Evolutionary conservation across 2,113 vertebrate genomes (phyloP), one percentile per base, ranked within the genome.

Genomic region (Struthio camelus): DNA sequence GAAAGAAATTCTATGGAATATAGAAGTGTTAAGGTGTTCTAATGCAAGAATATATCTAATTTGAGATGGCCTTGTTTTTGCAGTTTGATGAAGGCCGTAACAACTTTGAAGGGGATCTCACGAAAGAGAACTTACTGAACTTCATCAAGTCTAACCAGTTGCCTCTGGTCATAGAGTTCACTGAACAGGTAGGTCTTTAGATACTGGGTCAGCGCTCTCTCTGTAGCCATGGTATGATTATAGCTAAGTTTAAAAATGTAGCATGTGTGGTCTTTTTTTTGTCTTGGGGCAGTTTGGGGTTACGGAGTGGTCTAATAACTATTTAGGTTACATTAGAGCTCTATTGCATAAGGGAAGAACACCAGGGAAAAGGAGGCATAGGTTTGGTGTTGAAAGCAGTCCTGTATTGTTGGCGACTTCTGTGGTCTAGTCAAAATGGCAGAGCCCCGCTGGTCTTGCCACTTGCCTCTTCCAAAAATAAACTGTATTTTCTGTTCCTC

Each of bases 81-180:
- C 97, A 99, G 99, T 99, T 99, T 20, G 99, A 99, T 22, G 99
- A 99, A 97, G 99, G 99, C 11, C 98, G 98, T 20, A 99, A 99
- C 88, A 98, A 98, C 85, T 99, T 99, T 14, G 99, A 99, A 61
- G 99, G 99, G 18, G 99, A 99, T 58, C 19, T 99, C 89, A 99
- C 97, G 70, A 99, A 99, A 94, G 99, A 99, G 20, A 98, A 98
- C 8, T 96, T 99, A 38, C 82, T 99, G 95, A 97, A 97, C 89
- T 99, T 99, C 94, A 97, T 99, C 97, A 99, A 99, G 97, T 95
- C 98, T 90, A 99, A 99, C 97, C 99, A 99, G 81, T 97, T 99
- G 83, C 99, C 99, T 36, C 98, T 99, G 94, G 99, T 99, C 97
- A 99, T 99, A 4, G 99, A 99, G 98, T 99, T 99, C 97, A 99